Percentiles rank a stretch among this genome's conserved stretches.
Conservation (phyloP, 2,888 invertebrate genomes). For the Noctua janthina region DNA sequence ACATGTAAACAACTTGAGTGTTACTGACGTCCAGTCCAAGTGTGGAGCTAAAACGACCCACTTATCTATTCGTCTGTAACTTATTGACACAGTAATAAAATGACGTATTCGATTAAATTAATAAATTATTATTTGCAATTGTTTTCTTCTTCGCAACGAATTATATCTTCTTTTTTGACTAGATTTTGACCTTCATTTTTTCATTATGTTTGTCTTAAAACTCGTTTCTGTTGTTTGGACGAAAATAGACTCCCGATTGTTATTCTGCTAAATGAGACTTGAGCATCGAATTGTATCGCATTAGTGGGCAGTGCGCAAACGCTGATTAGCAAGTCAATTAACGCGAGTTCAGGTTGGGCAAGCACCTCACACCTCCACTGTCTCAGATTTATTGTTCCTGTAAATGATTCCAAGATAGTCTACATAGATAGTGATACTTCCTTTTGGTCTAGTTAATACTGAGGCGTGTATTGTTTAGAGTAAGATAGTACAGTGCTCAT, state of each 20-base stretch:
- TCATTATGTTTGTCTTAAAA: constrained; percentile 34
- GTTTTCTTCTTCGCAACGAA: constrained; percentile 20
- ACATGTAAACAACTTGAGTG: constrained; percentile 28
- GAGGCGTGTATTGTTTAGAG: constrained; percentile 32
- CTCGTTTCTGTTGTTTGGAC: constrained; percentile 24
- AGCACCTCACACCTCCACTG: constrained; percentile 66
- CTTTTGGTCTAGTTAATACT: constrained; percentile 45
- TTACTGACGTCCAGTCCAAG: constrained; percentile 18
- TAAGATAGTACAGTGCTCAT: constrained; percentile 18
- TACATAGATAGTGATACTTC: constrained; percentile 51
- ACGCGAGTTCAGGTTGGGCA: constrained; percentile 75
- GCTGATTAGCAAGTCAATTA: constrained; percentile 81
- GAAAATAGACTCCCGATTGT: constrained; percentile 50
- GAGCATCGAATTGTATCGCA: constrained; percentile 63
- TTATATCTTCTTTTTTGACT: background rate
- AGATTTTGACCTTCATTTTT: constrained; percentile 36
- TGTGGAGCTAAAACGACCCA: constrained; percentile 43
- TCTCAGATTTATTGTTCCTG: constrained; percentile 69
- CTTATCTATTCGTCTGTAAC: constrained; percentile 50
- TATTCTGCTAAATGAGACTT: constrained; percentile 60
- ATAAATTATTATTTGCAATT: constrained; percentile 20
- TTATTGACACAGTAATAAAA: constrained; percentile 42
- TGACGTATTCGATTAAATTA: constrained; percentile 40
- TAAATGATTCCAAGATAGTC: constrained; percentile 61
- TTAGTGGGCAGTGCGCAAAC: constrained; percentile 68